Evolutionary conservation across 2,113 vertebrate genomes (phyloP).

Genomic region (rat (Rattus norvegicus)): DNA sequence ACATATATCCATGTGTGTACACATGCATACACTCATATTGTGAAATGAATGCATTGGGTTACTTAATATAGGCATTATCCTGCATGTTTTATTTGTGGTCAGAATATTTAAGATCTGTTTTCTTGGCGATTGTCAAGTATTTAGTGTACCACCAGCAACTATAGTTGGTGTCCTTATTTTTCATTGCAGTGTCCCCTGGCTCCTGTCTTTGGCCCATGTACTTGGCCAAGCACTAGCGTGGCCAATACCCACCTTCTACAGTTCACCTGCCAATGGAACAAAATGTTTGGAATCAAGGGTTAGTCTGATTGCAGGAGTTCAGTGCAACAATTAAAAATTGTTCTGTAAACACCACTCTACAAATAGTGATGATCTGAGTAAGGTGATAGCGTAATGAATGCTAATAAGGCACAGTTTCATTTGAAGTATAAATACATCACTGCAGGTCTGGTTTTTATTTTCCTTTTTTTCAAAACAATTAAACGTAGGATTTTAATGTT

Average conservation of each 20-base stretch:
- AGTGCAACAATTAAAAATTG: neutral
- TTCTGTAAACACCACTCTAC: neutral
- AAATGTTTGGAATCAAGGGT: slow-evolving; percentile 28
- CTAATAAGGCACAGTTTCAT: neutral
- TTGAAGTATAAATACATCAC: neutral
- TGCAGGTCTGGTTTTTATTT: slow-evolving; percentile 28
- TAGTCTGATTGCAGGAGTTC: neutral
- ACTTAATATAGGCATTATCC: neutral
- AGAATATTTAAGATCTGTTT: neutral
- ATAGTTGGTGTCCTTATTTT: neutral
- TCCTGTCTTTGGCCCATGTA: no score
- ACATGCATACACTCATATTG: neutral
- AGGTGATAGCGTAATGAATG: neutral
- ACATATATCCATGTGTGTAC: neutral
- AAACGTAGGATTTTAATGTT: slow-evolving; percentile 1
- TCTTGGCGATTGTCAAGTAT: no score
- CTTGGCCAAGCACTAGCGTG: neutral
- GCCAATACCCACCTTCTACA: neutral
- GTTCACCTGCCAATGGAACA: neutral
- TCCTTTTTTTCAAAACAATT: slow-evolving; percentile 11
- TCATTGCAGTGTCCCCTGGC: neutral
- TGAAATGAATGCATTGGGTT: neutral
- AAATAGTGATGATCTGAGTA: slow-evolving; percentile 10
- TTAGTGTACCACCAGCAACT: neutral
- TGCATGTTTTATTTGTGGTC: neutral